Evolutionary conservation across 1,140 invertebrate genomes (phyloP), one percentile per base, ranked within the genome.

Genomic region (Lineus longissimus): DNA sequence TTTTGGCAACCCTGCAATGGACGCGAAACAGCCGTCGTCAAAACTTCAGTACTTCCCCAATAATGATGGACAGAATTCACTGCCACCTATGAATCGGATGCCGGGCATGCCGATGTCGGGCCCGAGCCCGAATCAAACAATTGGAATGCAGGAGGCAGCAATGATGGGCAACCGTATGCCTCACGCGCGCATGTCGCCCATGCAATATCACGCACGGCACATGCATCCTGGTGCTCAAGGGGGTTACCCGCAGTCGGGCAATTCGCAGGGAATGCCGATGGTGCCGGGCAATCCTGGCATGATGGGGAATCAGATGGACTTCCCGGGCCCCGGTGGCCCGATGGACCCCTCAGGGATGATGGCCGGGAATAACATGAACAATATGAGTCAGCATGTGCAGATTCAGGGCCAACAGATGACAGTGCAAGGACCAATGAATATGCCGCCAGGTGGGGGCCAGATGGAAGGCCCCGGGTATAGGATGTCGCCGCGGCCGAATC

Each of bases 1-100:
- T 92, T 76, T 83, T 97, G 55, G 94, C 97, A 65, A 96, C 96
- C 81, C 85, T 97, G 63, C 93, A 93, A 70, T 91, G 76, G 90
- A 91, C 59, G 85, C 84, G 30, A 91, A 91, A 81, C 85, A 87
- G 80, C 86, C 86, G 47, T 82, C 86, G 33, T 88, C 89, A 64
- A 89, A 88, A 78, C 84, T 91, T 65, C 88, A 90, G 72, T 91
- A 91, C 80, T 90, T 91, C 80, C 87, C 88, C 0, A 85, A 85
- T 62, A 81, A 80, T 47, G 82, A 58, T 25, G 9, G 61, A 36
- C 43, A 63, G 62, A 40, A 62, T 63, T 61, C 75, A 73, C 67
- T 73, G 71, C 62, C 70, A 41, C 30, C 29, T 17, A 59, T 47
- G 40, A 36, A 43, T n/a, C 22, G 29, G 36, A 59, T 59, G 56